These are phyloP conservation scores for Chinchilla lanigera DNA, from an alignment of 2,113 vertebrate species.

Conservation along the genomic window DNA sequence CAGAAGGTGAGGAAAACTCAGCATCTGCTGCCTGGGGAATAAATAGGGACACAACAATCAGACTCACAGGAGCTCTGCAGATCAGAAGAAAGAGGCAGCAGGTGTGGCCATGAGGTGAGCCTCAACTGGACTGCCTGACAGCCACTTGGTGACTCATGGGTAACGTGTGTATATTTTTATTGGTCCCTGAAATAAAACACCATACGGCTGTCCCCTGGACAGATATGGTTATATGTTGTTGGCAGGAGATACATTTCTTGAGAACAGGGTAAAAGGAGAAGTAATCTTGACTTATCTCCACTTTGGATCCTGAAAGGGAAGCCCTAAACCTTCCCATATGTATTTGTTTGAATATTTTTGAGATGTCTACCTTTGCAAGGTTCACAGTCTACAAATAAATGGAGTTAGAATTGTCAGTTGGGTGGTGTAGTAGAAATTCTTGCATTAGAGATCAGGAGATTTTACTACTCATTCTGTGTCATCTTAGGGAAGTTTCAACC, in stretches of 20 bases:
- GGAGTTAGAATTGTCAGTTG: not conserved
- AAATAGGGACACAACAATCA: slow-evolving; percentile 70
- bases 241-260: not conserved
- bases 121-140: not conserved
- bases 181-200: not conserved
- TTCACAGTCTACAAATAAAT: not conserved
- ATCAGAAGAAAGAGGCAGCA: not conserved
- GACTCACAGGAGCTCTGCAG: not conserved
- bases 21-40: slow-evolving; percentile 93
- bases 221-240: not conserved
- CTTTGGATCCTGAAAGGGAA: slow-evolving; percentile 23
- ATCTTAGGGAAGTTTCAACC: not conserved
- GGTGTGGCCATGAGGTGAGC: not conserved
- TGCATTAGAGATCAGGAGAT: slow-evolving; percentile 30
- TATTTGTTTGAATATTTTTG: not conserved
- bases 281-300: not conserved
- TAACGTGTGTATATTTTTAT: not conserved
- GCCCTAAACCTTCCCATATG: not conserved
- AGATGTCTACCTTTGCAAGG: not conserved
- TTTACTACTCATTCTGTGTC: not conserved
- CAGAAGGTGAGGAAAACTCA: slow-evolving; percentile 94
- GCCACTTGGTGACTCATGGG: not conserved
- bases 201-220: not conserved
- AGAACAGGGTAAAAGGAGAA: not conserved
- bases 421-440: not conserved